Evolutionary conservation across 1,140 invertebrate genomes (phyloP).

Genomic region (Cydia pomonella): DNA sequence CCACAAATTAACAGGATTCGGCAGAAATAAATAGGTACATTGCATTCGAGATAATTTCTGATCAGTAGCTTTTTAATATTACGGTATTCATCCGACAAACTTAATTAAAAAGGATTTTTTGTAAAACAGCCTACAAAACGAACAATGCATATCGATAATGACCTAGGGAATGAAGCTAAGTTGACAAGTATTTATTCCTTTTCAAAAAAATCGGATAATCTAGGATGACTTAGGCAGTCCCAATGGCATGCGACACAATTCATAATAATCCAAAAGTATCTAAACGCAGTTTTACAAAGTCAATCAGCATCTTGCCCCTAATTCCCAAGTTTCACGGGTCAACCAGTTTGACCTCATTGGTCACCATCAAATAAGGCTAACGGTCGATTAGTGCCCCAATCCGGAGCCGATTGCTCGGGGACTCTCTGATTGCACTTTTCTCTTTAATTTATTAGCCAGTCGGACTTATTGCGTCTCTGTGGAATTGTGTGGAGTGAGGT

Average conservation of each 20-base stretch:
- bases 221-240: not conserved
- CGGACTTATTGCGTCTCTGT: not conserved
- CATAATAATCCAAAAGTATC: not conserved
- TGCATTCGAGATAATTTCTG: too few relatives aligned
- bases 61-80: too few relatives aligned
- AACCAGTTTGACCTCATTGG: not conserved
- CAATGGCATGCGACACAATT: not conserved
- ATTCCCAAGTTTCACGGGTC: not conserved
- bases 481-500: not conserved
- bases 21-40: too few relatives aligned
- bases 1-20: too few relatives aligned
- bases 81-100: too few relatives aligned
- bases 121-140: too few relatives aligned
- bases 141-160: too few relatives aligned
- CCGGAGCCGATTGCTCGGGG: constrained; percentile 5
- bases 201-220: not conserved
- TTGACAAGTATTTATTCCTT: not conserved
- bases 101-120: too few relatives aligned
- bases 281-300: not conserved
- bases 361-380: constrained; percentile 22
- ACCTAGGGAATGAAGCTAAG: too few relatives aligned
- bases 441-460: constrained; percentile 8
- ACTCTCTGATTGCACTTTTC: constrained; percentile 19
- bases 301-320: not conserved
- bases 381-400: constrained; percentile 17